Percentiles rank a stretch among this genome's conserved stretches.
Conservation (phyloP, 2,113 vertebrate genomes). For the Myodes glareolus region DNA sequence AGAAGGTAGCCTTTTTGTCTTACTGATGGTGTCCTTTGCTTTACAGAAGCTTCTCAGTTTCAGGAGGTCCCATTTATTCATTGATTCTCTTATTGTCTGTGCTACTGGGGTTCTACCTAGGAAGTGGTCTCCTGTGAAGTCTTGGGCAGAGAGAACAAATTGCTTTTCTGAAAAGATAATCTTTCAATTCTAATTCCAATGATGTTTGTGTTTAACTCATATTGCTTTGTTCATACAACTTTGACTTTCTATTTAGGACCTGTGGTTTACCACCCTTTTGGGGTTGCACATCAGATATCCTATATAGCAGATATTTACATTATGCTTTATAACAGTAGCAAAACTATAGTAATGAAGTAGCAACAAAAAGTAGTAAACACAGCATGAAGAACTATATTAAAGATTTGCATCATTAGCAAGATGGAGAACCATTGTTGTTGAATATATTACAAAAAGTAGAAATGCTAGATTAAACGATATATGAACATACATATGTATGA, state of each 20-base stretch:
- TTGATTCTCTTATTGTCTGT: too few relatives aligned
- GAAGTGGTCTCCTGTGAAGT: too few relatives aligned
- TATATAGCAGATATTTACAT: background rate
- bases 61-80: too few relatives aligned
- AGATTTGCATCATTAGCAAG: background rate
- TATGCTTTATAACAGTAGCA: background rate
- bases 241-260: background rate
- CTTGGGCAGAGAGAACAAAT: background rate
- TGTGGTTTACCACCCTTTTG: background rate
- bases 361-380: background rate
- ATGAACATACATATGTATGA: background rate
- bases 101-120: too few relatives aligned
- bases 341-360: background rate
- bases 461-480: background rate
- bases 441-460: background rate
- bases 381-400: background rate
- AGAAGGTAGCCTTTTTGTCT: too few relatives aligned
- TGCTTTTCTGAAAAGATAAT: background rate
- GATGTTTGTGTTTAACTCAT: background rate
- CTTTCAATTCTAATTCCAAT: background rate
- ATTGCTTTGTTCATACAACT: background rate
- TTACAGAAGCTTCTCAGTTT: too few relatives aligned
- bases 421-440: background rate
- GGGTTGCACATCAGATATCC: background rate
- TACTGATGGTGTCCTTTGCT: too few relatives aligned